These are phyloP conservation scores for Poecile atricapillus DNA, from an alignment of 2,113 vertebrate species.

Conservation along the genomic window DNA sequence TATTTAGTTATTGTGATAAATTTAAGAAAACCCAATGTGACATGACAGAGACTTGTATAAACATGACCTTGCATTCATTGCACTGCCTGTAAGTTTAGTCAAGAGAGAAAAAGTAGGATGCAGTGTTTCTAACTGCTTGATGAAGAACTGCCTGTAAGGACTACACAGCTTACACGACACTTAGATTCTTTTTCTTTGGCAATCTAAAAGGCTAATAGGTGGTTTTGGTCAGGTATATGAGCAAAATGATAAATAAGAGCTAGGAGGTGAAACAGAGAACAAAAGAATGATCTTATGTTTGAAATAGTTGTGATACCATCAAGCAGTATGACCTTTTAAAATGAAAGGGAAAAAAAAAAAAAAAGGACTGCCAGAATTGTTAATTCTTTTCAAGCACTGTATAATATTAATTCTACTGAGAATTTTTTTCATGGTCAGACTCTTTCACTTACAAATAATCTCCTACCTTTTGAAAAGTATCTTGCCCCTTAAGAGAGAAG, in stretches of 20 bases:
- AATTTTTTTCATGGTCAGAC: background rate
- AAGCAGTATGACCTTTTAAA: background rate
- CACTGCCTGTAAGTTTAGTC: background rate
- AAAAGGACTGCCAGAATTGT: background rate
- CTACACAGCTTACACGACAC: background rate
- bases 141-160: background rate
- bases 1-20: background rate
- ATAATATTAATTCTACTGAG: background rate
- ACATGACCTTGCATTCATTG: background rate
- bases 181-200: background rate
- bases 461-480: background rate
- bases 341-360: background rate
- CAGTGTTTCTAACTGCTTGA: background rate
- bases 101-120: background rate
- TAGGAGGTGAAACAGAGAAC: background rate
- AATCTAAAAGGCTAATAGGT: background rate
- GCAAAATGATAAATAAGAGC: background rate
- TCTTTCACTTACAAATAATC: background rate
- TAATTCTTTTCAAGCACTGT: background rate
- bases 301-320: background rate
- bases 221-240: background rate
- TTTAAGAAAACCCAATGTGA: background rate
- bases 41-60: background rate
- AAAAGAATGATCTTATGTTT: background rate
- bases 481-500: background rate